phyloP scores from a whole-genome alignment of 2,888 invertebrate genomes.

The Drosophila greeni region DNA sequence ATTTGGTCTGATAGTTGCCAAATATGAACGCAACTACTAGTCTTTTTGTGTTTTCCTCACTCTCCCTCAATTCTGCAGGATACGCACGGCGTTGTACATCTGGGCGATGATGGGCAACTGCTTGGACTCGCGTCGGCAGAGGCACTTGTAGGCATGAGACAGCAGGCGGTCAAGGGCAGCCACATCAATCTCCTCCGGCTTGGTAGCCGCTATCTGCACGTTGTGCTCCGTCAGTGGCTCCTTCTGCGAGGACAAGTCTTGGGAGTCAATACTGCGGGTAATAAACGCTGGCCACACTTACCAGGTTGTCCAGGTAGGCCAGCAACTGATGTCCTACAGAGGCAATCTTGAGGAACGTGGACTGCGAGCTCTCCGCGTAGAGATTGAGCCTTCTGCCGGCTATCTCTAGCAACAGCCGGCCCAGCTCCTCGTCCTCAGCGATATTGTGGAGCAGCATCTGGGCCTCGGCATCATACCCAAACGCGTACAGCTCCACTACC shows the following conservation, averaged over 20 bases:
- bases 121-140: constrained; percentile 77
- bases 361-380: constrained; percentile 82
- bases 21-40: constrained; percentile 7
- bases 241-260: constrained; percentile 38
- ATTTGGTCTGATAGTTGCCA: background rate
- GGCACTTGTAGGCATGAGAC: constrained; percentile 77
- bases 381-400: constrained; percentile 89
- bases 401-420: constrained; percentile 86
- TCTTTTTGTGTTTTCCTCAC: constrained; percentile 18
- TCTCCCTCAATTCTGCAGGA: constrained; percentile 62
- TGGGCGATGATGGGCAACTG: constrained; percentile 79
- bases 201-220: constrained; percentile 71
- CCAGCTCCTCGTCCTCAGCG: constrained; percentile 84
- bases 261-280: constrained; percentile 51
- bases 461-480: constrained; percentile 83
- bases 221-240: constrained; percentile 46
- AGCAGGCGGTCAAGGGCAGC: constrained; percentile 77
- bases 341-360: constrained; percentile 84
- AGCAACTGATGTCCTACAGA: constrained; percentile 88
- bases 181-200: constrained; percentile 74
- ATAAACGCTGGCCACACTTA: constrained; percentile 76
- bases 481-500: constrained; percentile 82
- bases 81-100: constrained; percentile 80
- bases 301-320: constrained; percentile 86
- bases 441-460: constrained; percentile 84